Evolutionary conservation across 1,140 invertebrate species (phyloP).

Genomic region (Neodiprion virginianus): DNA sequence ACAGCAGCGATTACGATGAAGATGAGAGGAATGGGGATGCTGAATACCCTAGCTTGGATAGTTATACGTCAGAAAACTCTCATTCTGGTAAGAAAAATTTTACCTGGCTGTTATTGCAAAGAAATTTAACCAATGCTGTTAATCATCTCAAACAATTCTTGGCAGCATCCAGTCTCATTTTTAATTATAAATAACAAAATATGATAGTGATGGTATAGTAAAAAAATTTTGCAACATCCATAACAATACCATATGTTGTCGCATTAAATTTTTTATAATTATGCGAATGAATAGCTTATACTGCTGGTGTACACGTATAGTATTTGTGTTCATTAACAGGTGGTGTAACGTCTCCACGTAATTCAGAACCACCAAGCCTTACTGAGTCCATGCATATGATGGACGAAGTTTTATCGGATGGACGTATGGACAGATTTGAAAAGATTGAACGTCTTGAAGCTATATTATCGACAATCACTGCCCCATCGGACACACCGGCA

Average conservation of each 20-base stretch:
- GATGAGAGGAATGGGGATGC: slow-evolving; percentile 73
- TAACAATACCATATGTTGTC: no score
- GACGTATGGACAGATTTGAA: slow-evolving; percentile 83
- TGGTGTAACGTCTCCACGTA: slow-evolving; percentile 73
- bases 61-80: slow-evolving; percentile 75
- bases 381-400: slow-evolving; percentile 91
- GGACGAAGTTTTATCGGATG: slow-evolving; percentile 84
- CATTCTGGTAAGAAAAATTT: slow-evolving; percentile 57
- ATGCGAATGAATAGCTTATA: not conserved
- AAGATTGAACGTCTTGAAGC: slow-evolving; percentile 87
- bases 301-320: not conserved
- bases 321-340: slow-evolving; percentile 32
- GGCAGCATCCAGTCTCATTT: no score
- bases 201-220: no score
- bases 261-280: slow-evolving; percentile 5
- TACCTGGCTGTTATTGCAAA: slow-evolving; percentile 9
- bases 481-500: slow-evolving; percentile 59
- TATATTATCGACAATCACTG: slow-evolving; percentile 79
- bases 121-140: no score
- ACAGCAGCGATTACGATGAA: slow-evolving; percentile 71
- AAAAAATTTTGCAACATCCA: no score
- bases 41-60: slow-evolving; percentile 80
- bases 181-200: no score
- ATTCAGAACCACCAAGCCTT: slow-evolving; percentile 84
- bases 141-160: no score